These are phyloP conservation scores for Coptodon rendalli DNA, from an alignment of 2,113 vertebrate species.

Conservation along the genomic window DNA sequence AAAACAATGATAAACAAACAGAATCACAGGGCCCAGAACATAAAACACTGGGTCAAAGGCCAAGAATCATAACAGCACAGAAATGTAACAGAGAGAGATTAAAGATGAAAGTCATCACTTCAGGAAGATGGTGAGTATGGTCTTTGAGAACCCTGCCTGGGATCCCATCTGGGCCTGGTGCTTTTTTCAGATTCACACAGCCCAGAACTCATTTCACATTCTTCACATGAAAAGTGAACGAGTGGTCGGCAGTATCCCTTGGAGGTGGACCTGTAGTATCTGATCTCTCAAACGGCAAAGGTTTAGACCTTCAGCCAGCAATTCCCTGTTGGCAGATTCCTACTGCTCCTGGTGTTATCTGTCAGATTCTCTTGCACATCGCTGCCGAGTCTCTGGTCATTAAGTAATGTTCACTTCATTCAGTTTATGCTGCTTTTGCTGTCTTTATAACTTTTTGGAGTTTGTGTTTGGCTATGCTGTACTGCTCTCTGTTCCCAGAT, in stretches of 20 bases:
- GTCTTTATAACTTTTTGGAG: background rate
- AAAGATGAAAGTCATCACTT: background rate
- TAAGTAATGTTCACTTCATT: background rate
- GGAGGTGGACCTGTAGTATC: background rate
- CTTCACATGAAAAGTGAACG: background rate
- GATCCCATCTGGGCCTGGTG: background rate
- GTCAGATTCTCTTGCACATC: background rate
- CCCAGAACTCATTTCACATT: background rate
- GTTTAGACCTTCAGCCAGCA: background rate
- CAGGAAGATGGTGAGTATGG: background rate
- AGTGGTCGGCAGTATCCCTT: background rate
- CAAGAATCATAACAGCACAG: background rate
- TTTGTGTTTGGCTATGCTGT: background rate
- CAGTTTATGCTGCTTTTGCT: background rate
- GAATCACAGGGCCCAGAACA: background rate
- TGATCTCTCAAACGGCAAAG: background rate
- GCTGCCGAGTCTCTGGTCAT: background rate
- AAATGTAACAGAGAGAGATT: background rate
- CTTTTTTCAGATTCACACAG: background rate
- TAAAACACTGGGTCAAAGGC: background rate
- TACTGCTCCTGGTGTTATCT: background rate
- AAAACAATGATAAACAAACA: background rate
- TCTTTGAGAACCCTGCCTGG: background rate
- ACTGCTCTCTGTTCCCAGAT: background rate
- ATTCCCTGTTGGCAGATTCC: background rate